These are phyloP conservation scores for Synergus gifuensis DNA, from an alignment of 2,888 invertebrate genomes.

Conservation along the genomic window DNA sequence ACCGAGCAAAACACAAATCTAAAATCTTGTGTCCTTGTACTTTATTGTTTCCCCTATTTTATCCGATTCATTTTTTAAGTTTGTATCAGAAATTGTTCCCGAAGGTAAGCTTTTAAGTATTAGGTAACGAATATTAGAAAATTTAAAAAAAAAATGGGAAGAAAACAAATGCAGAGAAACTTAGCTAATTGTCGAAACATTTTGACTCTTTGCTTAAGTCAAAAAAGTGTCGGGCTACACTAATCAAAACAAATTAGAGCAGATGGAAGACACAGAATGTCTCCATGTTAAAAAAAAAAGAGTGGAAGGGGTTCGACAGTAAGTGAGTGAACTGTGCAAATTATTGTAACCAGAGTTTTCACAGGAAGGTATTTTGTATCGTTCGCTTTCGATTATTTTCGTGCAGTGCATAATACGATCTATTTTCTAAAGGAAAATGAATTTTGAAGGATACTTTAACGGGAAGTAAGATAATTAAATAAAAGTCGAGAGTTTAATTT, in stretches of 20 bases:
- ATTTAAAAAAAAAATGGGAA: slow-evolving; percentile 52
- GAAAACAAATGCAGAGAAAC: not conserved
- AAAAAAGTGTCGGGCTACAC: not conserved
- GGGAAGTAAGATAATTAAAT: no score
- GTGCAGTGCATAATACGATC: not conserved
- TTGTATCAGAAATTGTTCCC: slow-evolving; percentile 68
- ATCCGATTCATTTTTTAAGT: slow-evolving; percentile 41
- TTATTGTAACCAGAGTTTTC: slow-evolving; percentile 57
- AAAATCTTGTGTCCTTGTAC: not conserved
- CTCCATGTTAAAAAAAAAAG: not conserved
- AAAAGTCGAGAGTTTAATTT: no score
- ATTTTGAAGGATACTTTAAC: not conserved
- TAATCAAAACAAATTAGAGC: not conserved
- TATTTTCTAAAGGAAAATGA: not conserved
- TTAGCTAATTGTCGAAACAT: not conserved
- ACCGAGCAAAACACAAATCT: not conserved
- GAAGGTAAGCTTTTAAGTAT: slow-evolving; percentile 62
- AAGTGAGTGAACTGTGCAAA: not conserved
- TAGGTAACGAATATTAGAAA: slow-evolving; percentile 59
- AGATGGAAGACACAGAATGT: not conserved
- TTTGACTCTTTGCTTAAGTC: not conserved
- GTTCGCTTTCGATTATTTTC: not conserved
- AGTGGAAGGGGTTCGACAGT: not conserved
- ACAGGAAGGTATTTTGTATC: slow-evolving; percentile 59
- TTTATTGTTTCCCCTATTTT: slow-evolving; percentile 27